These are phyloP conservation scores for Argynnis bischoffii DNA, from an alignment of 2,888 invertebrate species.

Conservation along the genomic window DNA sequence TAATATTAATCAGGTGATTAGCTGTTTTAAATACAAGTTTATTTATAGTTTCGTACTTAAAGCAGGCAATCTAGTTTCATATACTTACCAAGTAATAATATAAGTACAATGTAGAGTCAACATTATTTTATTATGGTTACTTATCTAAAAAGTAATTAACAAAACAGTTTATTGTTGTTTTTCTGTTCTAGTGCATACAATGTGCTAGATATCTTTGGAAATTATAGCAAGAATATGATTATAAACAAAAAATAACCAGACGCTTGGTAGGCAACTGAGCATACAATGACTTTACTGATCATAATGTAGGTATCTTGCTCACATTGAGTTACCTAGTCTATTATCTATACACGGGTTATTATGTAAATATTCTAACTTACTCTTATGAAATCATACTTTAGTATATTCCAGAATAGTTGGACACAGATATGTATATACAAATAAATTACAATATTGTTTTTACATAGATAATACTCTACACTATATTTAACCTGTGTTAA, in stretches of 20 bases:
- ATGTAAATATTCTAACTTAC: background rate
- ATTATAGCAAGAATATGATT: conserved; percentile 17
- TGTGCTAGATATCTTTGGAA: conserved; percentile 21
- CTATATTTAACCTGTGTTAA: conserved; percentile 7
- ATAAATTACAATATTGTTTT: conserved; percentile 1
- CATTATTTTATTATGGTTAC: conserved; percentile 26
- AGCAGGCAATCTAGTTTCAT: background rate
- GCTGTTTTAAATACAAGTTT: background rate
- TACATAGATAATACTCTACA: background rate
- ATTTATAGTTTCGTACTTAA: background rate
- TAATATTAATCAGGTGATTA: too few relatives aligned
- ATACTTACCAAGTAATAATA: background rate
- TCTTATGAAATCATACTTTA: conserved; percentile 6
- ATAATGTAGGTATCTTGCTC: background rate
- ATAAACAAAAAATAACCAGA: conserved; percentile 16
- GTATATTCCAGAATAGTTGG: conserved; percentile 9
- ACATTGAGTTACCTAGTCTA: conserved; percentile 24
- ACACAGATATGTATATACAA: conserved; percentile 3
- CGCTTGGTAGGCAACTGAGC: conserved; percentile 13
- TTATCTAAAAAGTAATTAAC: conserved; percentile 27
- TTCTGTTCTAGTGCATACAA: conserved; percentile 26
- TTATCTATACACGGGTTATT: conserved; percentile 2
- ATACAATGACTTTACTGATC: conserved; percentile 19
- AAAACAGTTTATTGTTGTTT: conserved; percentile 28
- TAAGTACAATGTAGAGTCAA: conserved; percentile 19